Percentiles rank a stretch among this genome's conserved stretches.
phyloP scores from a whole-genome alignment of 2,113 vertebrate species.

The Silurus glanis region DNA sequence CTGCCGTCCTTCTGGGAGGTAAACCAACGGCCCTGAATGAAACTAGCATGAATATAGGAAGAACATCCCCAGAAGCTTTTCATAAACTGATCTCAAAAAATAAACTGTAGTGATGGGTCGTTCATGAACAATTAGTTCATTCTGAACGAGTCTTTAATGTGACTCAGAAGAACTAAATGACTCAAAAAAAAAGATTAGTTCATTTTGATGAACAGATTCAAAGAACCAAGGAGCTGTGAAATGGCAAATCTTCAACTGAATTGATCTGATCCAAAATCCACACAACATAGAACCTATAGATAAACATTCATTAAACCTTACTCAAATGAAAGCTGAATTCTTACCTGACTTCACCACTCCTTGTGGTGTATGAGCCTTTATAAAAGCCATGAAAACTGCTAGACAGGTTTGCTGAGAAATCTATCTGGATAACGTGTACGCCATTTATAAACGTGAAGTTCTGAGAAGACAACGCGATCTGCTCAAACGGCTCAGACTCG shows the following conservation, averaged over 20 bases:
- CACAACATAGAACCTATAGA: not conserved
- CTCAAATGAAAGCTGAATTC: not conserved
- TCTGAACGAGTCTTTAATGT: too few species aligned
- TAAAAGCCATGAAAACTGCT: conserved; percentile 85
- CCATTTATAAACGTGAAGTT: conserved; percentile 64
- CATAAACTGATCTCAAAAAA: not conserved
- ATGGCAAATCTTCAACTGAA: not conserved
- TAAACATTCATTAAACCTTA: not conserved
- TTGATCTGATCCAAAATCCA: not conserved
- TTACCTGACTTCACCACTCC: conserved; percentile 81
- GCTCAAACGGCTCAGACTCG: conserved; percentile 72
- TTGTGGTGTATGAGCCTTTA: conserved; percentile 83
- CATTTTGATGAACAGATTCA: too few species aligned
- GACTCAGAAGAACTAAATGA: too few species aligned
- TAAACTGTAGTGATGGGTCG: too few species aligned
- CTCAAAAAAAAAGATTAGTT: too few species aligned
- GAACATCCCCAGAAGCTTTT: not conserved
- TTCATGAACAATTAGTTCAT: too few species aligned
- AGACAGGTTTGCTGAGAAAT: conserved; percentile 81
- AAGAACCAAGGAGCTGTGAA: not conserved
- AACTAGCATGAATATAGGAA: not conserved
- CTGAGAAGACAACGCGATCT: conserved; percentile 75
- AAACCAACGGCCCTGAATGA: not conserved
- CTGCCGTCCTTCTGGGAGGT: not conserved
- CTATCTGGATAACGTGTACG: conserved; percentile 73